Evolutionary conservation across 64 coral and sea anemone genomes (phyloP).

Genomic region (Montipora capricornis): DNA sequence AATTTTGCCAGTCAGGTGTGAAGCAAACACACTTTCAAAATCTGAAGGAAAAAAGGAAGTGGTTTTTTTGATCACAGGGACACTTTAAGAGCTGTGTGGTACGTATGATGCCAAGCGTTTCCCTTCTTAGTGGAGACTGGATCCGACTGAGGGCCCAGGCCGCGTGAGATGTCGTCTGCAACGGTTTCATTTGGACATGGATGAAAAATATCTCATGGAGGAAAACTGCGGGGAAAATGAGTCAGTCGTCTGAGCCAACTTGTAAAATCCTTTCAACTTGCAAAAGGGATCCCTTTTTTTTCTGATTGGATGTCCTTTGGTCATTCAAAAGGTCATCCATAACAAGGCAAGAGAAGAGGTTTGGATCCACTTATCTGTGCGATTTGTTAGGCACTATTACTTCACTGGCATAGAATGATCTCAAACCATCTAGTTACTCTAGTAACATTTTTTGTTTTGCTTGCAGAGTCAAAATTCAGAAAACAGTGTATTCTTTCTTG

Average conservation of each 20-base stretch:
- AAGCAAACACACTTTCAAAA: too few species aligned
- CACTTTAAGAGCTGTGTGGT: constrained; percentile 95
- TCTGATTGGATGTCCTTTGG: too few species aligned
- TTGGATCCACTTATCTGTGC: too few species aligned
- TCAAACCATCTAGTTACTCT: not conserved
- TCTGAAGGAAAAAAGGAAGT: too few species aligned
- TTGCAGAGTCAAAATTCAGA: constrained; percentile 39
- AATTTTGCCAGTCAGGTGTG: too few species aligned
- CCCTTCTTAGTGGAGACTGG: constrained; percentile 90
- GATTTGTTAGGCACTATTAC: too few species aligned
- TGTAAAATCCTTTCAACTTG: not conserved
- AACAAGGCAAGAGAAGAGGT: too few species aligned
- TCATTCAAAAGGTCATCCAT: too few species aligned
- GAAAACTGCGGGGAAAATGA: constrained; percentile 67
- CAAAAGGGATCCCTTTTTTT: too few species aligned
- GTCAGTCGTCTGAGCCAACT: not conserved
- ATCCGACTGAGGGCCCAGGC: constrained; percentile 90
- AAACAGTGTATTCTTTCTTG: too few species aligned
- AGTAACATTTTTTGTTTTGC: not conserved
- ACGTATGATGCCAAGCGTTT: constrained; percentile 80
- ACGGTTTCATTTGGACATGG: constrained; percentile 83
- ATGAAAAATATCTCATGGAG: constrained; percentile 84
- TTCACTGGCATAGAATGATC: too few species aligned
- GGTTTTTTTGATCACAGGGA: too few species aligned
- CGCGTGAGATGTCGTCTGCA: constrained; percentile 94